Conservation (phyloP, 1,140 invertebrate genomes). For the Diuraphis noxia region DNA sequence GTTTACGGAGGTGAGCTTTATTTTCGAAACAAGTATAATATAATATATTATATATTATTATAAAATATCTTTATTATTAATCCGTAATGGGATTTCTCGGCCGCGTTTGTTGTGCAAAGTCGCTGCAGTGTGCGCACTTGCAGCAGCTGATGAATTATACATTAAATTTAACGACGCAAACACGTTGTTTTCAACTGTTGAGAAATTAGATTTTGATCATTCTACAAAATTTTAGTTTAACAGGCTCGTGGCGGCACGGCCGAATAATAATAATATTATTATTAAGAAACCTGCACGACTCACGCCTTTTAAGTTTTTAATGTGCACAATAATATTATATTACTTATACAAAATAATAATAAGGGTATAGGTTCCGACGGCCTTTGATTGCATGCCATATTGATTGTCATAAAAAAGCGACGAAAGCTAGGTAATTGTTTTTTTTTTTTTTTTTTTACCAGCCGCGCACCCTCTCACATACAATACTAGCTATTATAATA, state of each 20-base stretch:
- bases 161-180: constrained; percentile 30
- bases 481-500: neutral
- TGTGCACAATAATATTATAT: neutral
- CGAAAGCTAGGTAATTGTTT: neutral
- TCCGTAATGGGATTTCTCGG: constrained; percentile 32
- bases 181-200: neutral
- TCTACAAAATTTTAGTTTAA: neutral
- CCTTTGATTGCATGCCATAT: neutral
- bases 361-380: neutral
- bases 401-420: neutral
- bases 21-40: neutral
- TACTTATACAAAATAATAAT: neutral
- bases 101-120: neutral
- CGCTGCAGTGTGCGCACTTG: neutral
- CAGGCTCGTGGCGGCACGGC: neutral
- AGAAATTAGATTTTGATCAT: neutral
- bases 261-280: neutral
- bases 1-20: constrained; percentile 9
- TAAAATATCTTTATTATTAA: constrained; percentile 30
- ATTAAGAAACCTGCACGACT: neutral
- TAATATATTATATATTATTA: too few species aligned
- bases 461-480: neutral
- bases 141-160: constrained; percentile 3
- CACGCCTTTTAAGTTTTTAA: neutral
- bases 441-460: neutral